phyloP scores from a whole-genome alignment of 2,888 invertebrate genomes.

The Agelastica alni region DNA sequence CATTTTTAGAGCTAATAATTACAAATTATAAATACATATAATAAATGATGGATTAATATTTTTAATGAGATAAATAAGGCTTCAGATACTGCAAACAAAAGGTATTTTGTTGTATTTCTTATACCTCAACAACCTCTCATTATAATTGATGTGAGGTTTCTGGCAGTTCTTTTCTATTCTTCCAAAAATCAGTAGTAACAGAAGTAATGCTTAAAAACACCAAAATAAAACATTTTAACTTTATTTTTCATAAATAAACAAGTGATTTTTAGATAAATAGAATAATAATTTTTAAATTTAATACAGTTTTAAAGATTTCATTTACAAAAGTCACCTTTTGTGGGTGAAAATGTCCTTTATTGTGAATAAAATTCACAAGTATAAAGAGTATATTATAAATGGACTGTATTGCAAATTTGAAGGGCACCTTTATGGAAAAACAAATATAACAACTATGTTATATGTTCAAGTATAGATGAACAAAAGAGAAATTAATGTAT shows the following conservation, averaged over 20 bases:
- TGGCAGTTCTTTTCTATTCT: too few relatives aligned
- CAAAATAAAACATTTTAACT: too few relatives aligned
- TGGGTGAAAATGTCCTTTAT: background rate
- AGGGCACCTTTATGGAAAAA: slow-evolving; percentile 1
- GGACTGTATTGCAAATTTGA: slow-evolving; percentile 4
- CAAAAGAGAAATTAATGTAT: too few relatives aligned
- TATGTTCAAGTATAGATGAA: too few relatives aligned
- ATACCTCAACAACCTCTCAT: too few relatives aligned
- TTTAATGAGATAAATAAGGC: slow-evolving; percentile 5
- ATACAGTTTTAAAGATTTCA: too few relatives aligned
- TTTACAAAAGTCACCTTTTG: background rate
- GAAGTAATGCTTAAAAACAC: too few relatives aligned
- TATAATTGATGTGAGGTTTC: too few relatives aligned
- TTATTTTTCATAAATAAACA: too few relatives aligned
- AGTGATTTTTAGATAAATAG: too few relatives aligned
- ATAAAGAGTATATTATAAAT: slow-evolving; percentile 5
- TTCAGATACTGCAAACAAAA: background rate
- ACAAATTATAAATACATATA: slow-evolving; percentile 13
- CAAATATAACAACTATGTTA: slow-evolving; percentile 3
- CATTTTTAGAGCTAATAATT: slow-evolving; percentile 13
- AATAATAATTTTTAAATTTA: too few relatives aligned
- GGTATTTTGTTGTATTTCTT: background rate
- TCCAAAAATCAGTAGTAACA: too few relatives aligned
- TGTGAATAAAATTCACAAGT: slow-evolving; percentile 2
- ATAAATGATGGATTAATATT: slow-evolving; percentile 5